Conservation (phyloP, 2,113 vertebrate genomes). For the Numenius arquata region DNA sequence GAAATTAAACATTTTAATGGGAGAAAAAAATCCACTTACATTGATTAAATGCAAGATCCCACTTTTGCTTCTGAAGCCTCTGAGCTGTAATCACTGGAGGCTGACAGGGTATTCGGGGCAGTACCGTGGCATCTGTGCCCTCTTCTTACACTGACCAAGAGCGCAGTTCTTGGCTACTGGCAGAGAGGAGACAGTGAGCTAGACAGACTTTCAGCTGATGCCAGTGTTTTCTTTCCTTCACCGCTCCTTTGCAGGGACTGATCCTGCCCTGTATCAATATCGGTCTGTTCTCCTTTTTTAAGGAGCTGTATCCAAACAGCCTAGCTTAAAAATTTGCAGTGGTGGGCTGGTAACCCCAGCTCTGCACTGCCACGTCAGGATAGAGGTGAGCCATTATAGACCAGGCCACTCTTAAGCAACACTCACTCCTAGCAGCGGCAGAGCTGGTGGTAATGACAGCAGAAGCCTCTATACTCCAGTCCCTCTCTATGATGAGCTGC, state of each 20-base stretch:
- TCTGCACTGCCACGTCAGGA: neutral
- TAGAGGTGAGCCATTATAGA: neutral
- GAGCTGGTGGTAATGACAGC: neutral
- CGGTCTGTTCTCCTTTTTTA: neutral
- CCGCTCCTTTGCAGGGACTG: neutral
- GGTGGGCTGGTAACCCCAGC: neutral
- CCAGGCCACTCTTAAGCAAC: neutral
- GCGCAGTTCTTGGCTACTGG: neutral
- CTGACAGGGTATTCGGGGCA: neutral
- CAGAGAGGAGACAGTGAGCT: neutral
- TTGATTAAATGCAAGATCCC: neutral
- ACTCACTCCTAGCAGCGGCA: neutral
- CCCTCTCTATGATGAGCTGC: neutral
- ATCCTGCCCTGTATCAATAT: neutral
- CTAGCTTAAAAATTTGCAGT: neutral
- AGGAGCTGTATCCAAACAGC: neutral
- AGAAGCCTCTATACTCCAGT: neutral
- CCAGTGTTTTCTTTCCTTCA: neutral
- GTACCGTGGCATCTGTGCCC: accelerated
- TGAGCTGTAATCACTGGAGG: accelerated
- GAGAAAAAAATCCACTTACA: neutral
- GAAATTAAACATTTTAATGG: neutral
- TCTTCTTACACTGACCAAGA: neutral
- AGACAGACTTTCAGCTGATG: neutral
- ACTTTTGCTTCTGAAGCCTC: neutral